Evolutionary conservation across 2,888 invertebrate genomes (phyloP), one percentile per base, ranked within the genome.

Genomic region (Tortricodes alternella): DNA sequence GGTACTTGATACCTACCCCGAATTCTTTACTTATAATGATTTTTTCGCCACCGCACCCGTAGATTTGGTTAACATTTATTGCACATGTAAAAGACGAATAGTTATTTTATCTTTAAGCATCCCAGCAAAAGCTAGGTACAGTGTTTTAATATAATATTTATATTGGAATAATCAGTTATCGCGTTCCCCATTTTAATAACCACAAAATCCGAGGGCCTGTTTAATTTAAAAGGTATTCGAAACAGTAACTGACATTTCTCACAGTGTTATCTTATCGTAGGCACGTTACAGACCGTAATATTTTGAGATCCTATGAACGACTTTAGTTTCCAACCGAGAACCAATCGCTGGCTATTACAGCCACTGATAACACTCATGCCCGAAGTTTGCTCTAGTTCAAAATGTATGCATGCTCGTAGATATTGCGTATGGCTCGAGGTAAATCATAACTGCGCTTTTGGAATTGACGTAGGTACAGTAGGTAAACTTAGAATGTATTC

Each of bases 211-310:
- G 51, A 60, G 68, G 68, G 75, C 71, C 58, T 65, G 66, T 75
- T 79, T 76, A 70, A 71, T 76, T 77, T 71, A 70, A 79, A 80
- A 84, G 78, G 80, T 65, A 80, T 87, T 83, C 76, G 71, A 80
- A 85, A 83, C 85, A 80, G 74, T 79, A 76, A 82, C 83, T 82
- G 74, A 79, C 79, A 78, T 85, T 80, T 79, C 76, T 82, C 78
- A 78, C 71, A 63, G 63, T 66, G 71, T 79, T 85, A 85, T 86
- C 83, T 79, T 72, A 73, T 76, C 71, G 64, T 53, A 64, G 59
- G 63, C 65, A 71, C 68, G 70, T 68, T 71, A 71, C 68, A 68
- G 64, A 67, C 70, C 71, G 71, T 77, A 72, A 76, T 78, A 76
- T 77, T 82, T 83, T 72, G 79, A 78, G 77, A 77, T 73, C 71